These are phyloP conservation scores for Platycheirus albimanus DNA, from an alignment of 2,888 invertebrate genomes.

Conservation along the genomic window DNA sequence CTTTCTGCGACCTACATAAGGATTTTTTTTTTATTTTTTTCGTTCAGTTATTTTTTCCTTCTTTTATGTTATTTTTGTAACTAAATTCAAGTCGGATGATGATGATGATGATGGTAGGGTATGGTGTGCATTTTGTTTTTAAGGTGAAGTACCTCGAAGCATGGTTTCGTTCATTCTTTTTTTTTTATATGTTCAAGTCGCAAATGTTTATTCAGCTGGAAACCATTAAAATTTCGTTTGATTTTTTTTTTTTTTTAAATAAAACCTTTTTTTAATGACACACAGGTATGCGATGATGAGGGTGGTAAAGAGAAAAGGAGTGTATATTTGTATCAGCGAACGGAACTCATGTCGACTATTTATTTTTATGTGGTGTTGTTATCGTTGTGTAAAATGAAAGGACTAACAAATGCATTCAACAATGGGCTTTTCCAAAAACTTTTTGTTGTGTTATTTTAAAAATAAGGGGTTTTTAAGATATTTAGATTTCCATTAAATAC, in stretches of 20 bases:
- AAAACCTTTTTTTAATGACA: conserved; percentile 38
- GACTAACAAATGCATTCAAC: not conserved
- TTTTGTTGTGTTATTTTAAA: not conserved
- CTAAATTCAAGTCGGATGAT: conserved; percentile 10
- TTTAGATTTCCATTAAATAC: no score
- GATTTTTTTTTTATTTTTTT: conserved; percentile 8
- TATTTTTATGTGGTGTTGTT: conserved; percentile 3
- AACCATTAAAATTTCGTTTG: conserved; percentile 36
- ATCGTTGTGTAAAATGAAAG: not conserved
- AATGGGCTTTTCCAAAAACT: not conserved
- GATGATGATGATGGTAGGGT: conserved; percentile 17
- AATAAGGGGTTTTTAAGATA: no score
- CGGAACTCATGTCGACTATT: conserved; percentile 9
- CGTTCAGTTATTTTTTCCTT: not conserved
- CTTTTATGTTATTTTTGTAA: conserved; percentile 36
- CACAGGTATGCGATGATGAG: not conserved
- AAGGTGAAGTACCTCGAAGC: conserved; percentile 38
- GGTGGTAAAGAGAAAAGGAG: not conserved
- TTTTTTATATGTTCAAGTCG: conserved; percentile 19
- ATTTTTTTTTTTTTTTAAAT: conserved; percentile 3
- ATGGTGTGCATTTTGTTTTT: conserved; percentile 24
- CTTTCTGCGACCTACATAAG: conserved; percentile 46
- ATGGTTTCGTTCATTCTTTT: conserved; percentile 15
- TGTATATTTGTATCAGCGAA: conserved; percentile 10
- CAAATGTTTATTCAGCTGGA: conserved; percentile 50